Evolutionary conservation across 2,113 vertebrate genomes (phyloP).

Genomic region (Oryzias woworae): DNA sequence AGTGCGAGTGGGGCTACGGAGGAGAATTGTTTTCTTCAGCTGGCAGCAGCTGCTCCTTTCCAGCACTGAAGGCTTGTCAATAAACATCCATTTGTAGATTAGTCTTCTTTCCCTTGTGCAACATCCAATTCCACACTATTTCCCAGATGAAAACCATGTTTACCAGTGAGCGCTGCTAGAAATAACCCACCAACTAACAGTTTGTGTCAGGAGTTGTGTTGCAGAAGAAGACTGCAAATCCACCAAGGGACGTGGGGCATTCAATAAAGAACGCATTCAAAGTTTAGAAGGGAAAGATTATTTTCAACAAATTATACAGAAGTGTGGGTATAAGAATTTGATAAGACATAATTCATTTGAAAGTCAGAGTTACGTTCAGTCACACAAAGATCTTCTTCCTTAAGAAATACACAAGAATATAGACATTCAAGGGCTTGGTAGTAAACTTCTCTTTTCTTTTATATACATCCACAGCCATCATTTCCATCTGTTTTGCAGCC

Average conservation of each 20-base stretch:
- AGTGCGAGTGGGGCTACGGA: slow-evolving; percentile 22
- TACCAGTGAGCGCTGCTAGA: slow-evolving; percentile 11
- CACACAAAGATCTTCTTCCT: too few species aligned
- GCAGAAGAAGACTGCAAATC: slow-evolving; percentile 21
- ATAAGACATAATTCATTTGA: neutral
- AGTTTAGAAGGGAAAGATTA: slow-evolving; percentile 16
- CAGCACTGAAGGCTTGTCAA: slow-evolving; percentile 52
- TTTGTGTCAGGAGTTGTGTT: slow-evolving; percentile 26
- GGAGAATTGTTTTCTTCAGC: slow-evolving; percentile 29
- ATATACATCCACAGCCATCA: slow-evolving; percentile 5
- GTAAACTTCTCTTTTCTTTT: slow-evolving; percentile 8
- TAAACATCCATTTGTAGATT: slow-evolving; percentile 57
- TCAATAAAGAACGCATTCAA: slow-evolving; percentile 1
- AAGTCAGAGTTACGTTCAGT: neutral
- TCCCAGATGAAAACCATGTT: slow-evolving; percentile 34
- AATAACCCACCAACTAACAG: slow-evolving; percentile 16
- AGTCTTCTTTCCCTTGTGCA: slow-evolving; percentile 41
- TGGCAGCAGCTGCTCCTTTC: slow-evolving; percentile 50
- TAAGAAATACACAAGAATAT: too few species aligned
- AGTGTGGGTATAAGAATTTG: slow-evolving; percentile 1
- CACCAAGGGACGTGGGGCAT: slow-evolving; percentile 10
- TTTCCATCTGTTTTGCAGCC: slow-evolving; percentile 32
- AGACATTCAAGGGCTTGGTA: neutral
- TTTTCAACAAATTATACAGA: slow-evolving; percentile 12
- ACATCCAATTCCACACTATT: slow-evolving; percentile 45